Evolutionary conservation across 2,113 vertebrate species (phyloP).

Genomic region (Rhinopomastus cyanomelas): DNA sequence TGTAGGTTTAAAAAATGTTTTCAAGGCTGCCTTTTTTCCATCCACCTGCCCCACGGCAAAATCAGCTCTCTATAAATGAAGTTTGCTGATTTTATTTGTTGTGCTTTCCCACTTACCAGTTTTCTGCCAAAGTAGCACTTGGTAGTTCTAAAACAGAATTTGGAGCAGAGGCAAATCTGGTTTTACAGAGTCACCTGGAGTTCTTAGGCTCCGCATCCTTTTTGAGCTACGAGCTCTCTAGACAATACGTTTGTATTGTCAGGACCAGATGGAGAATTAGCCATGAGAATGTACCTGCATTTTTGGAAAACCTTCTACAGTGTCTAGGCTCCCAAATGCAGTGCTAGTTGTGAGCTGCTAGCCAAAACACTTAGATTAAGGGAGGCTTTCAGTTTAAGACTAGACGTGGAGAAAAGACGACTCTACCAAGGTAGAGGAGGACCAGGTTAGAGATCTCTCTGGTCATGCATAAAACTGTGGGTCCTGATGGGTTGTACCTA

Average conservation of each 20-base stretch:
- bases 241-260: constrained; percentile 5
- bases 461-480: too few species aligned
- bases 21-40: not conserved
- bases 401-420: too few species aligned
- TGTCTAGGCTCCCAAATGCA: not conserved
- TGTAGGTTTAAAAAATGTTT: constrained; percentile 31
- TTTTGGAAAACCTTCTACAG: not conserved
- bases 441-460: too few species aligned
- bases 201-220: not conserved
- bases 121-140: constrained; percentile 1
- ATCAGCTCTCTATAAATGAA: constrained; percentile 20
- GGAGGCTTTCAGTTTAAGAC: not conserved
- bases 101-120: not conserved
- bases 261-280: constrained; percentile 28
- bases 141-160: not conserved
- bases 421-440: too few species aligned
- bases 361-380: not conserved
- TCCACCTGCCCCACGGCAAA: constrained; percentile 13
- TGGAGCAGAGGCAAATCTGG: constrained; percentile 34
- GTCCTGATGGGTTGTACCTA: not conserved
- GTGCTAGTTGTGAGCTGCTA: not conserved
- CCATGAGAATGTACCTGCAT: not conserved
- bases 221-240: not conserved
- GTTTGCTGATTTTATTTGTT: not conserved
- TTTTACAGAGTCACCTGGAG: constrained; percentile 49